Conservation (phyloP, 64 coral and sea anemone species). For the Pocillopora damicornis region DNA sequence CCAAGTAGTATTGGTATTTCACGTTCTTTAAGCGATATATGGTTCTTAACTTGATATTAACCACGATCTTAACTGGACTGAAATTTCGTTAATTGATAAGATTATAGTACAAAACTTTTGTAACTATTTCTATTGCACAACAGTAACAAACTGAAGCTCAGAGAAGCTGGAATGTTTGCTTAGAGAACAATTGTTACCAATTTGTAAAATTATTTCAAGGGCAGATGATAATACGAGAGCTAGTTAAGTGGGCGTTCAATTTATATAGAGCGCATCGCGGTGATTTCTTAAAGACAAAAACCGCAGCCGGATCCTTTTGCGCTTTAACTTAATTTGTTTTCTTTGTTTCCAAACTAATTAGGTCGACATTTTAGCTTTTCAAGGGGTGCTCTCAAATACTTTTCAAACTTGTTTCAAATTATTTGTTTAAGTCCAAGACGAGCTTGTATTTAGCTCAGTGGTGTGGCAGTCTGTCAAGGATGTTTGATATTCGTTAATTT, state of each 20-base stretch:
- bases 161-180: slow-evolving; percentile 4
- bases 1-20: neutral
- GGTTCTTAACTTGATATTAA: slow-evolving; percentile 7
- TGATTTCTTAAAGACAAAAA: neutral
- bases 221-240: neutral
- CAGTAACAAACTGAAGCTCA: neutral
- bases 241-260: neutral
- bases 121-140: slow-evolving; percentile 18
- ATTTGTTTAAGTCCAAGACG: neutral
- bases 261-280: slow-evolving; percentile 6
- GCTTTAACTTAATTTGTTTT: neutral
- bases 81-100: slow-evolving; percentile 39
- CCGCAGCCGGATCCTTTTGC: neutral
- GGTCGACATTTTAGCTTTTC: neutral
- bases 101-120: neutral
- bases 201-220: neutral
- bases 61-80: slow-evolving; percentile 17
- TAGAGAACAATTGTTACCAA: neutral
- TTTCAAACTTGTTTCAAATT: neutral
- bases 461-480: neutral
- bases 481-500: neutral
- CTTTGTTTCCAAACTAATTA: slow-evolving; percentile 1
- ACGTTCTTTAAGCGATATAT: slow-evolving; percentile 6
- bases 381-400: neutral
- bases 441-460: neutral